Conservation (phyloP, 2,113 vertebrate species). For the Thamnophis sirtalis region DNA sequence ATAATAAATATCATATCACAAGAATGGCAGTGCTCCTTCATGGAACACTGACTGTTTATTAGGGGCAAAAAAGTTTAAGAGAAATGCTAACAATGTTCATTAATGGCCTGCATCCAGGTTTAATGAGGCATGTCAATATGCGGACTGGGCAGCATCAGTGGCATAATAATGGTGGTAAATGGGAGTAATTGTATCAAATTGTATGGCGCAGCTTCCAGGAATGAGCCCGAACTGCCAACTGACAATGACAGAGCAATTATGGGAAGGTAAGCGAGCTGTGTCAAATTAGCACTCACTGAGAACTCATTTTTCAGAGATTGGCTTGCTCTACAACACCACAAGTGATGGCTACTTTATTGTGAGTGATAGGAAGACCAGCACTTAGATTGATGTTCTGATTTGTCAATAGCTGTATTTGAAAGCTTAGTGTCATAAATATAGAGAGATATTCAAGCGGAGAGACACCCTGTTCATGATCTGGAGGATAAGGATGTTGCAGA, state of each 20-base stretch:
- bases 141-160: slow-evolving; percentile 86
- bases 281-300: slow-evolving; percentile 97
- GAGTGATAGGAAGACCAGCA: slow-evolving; percentile 89
- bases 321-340: slow-evolving; percentile 83
- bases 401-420: slow-evolving; percentile 90
- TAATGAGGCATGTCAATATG: slow-evolving; percentile 98
- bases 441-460: slow-evolving; percentile 85
- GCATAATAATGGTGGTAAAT: slow-evolving; percentile 97
- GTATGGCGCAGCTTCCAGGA: slow-evolving; percentile 86
- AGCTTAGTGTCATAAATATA: slow-evolving; percentile 85
- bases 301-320: slow-evolving; percentile 90
- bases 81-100: slow-evolving; percentile 99
- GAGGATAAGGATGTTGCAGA: slow-evolving; percentile 79
- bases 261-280: slow-evolving; percentile 99
- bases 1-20: slow-evolving; percentile 99
- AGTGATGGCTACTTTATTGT: slow-evolving; percentile 95
- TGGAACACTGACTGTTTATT: slow-evolving; percentile 99
- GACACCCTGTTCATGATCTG: slow-evolving; percentile 80
- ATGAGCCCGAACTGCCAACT: slow-evolving; percentile 88
- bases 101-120: slow-evolving; percentile 98
- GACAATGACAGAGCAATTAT: slow-evolving; percentile 99
- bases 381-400: slow-evolving; percentile 85
- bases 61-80: slow-evolving; percentile 99
- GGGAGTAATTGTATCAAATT: slow-evolving; percentile 99
- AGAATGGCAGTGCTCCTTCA: slow-evolving; percentile 98